Conservation (phyloP, 2,797 vertebrate species). For the Petrocephalus schoutedeni region DNA sequence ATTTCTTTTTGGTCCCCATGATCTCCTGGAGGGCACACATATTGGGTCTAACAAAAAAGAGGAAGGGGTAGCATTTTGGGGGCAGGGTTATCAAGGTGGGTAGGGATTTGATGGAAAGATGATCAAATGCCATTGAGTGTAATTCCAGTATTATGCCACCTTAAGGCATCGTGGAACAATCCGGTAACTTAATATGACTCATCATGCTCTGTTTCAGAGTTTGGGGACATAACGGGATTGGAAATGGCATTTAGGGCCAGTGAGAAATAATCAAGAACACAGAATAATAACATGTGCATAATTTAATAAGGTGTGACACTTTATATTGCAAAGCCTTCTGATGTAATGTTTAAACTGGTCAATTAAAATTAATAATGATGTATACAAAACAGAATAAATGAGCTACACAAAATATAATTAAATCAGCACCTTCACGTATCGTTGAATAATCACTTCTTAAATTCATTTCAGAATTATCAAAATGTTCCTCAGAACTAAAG, state of each 20-base stretch:
- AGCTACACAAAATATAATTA: neutral
- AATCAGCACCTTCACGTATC: neutral
- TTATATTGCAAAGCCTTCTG: neutral
- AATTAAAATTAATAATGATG: neutral
- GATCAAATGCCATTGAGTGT: neutral
- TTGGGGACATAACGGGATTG: neutral
- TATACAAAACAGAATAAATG: neutral
- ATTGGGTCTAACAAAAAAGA: conserved; percentile 67
- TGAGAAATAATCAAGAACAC: neutral
- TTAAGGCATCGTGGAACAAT: neutral
- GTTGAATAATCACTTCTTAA: neutral
- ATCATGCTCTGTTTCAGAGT: neutral
- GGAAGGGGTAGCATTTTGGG: neutral
- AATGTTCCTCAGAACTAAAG: neutral
- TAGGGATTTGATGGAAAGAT: neutral
- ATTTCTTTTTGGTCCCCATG: conserved; percentile 85
- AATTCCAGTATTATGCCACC: neutral
- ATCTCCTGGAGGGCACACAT: conserved; percentile 92
- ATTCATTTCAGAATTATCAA: neutral
- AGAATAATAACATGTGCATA: neutral
- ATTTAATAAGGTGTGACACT: neutral
- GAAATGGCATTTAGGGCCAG: neutral
- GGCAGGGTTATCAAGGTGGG: neutral
- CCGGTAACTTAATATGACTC: neutral
- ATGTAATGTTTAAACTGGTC: neutral